Evolutionary conservation across 2,113 vertebrate genomes (phyloP).

Genomic region (Hylia prasina): DNA sequence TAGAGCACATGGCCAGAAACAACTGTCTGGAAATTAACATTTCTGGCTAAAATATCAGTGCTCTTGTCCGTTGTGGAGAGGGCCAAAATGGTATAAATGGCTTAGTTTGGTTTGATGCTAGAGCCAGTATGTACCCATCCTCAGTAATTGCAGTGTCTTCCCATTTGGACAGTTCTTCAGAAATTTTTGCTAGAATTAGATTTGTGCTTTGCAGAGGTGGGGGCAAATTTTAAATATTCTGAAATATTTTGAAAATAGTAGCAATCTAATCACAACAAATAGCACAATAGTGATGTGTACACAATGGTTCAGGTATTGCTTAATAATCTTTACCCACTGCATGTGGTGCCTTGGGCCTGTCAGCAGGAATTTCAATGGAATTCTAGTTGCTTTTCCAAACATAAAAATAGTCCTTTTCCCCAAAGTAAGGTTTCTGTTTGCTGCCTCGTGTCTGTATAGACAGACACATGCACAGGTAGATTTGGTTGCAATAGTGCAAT

Average conservation of each 20-base stretch:
- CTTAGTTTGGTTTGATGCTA: neutral
- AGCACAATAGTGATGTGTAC: neutral
- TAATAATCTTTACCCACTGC: neutral
- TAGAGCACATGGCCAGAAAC: neutral
- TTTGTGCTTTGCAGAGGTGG: neutral
- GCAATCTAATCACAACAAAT: neutral
- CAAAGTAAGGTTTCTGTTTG: neutral
- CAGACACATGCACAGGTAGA: neutral
- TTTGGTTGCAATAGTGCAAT: neutral
- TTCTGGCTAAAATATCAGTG: neutral
- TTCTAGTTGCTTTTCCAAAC: neutral
- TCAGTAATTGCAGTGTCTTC: neutral
- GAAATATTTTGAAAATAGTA: neutral
- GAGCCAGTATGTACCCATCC: neutral
- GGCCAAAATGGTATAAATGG: neutral
- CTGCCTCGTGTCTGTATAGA: neutral
- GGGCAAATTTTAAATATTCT: neutral
- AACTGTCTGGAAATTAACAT: neutral
- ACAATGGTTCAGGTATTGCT: neutral
- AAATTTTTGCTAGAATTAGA: neutral
- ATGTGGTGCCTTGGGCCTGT: neutral
- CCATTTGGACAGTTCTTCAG: neutral
- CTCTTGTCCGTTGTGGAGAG: neutral
- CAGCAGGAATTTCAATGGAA: neutral
- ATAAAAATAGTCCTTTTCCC: neutral